These are phyloP conservation scores for Cynopterus brachyotis DNA, from an alignment of 2,113 vertebrate species.

Conservation along the genomic window DNA sequence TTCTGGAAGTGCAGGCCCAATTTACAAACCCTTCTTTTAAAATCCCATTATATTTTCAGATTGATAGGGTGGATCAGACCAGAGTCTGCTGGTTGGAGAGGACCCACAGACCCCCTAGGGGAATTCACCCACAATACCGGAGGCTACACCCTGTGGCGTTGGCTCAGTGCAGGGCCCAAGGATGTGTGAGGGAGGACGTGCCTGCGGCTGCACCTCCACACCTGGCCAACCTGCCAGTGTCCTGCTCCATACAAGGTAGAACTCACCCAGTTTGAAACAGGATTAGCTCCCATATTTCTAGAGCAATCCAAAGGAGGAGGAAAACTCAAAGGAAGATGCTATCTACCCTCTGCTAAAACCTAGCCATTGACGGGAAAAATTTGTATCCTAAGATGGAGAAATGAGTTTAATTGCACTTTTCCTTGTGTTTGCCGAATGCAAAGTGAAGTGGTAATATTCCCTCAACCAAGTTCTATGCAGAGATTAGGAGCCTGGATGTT, in stretches of 20 bases:
- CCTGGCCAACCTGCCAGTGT: background rate
- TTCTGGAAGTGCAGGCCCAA: background rate
- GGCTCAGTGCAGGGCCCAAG: rapidly evolving
- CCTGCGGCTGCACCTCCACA: background rate
- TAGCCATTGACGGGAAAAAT: background rate
- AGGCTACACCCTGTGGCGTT: background rate
- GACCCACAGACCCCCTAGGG: background rate
- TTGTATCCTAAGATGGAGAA: background rate
- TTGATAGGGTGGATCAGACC: background rate
- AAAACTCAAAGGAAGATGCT: background rate
- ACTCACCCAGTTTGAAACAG: background rate
- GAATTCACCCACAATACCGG: background rate
- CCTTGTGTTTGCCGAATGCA: background rate
- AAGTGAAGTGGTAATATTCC: background rate
- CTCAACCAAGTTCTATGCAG: background rate
- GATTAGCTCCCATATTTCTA: background rate
- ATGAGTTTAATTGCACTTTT: background rate
- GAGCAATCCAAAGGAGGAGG: background rate
- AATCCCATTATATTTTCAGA: background rate
- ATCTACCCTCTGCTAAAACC: background rate
- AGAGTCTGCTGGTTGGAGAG: background rate
- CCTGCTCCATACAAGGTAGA: background rate
- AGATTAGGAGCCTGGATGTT: background rate
- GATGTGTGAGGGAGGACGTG: rapidly evolving
- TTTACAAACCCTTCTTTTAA: background rate